Evolutionary conservation across 2,113 vertebrate species (phyloP).

Genomic region (Furnarius figulus): DNA sequence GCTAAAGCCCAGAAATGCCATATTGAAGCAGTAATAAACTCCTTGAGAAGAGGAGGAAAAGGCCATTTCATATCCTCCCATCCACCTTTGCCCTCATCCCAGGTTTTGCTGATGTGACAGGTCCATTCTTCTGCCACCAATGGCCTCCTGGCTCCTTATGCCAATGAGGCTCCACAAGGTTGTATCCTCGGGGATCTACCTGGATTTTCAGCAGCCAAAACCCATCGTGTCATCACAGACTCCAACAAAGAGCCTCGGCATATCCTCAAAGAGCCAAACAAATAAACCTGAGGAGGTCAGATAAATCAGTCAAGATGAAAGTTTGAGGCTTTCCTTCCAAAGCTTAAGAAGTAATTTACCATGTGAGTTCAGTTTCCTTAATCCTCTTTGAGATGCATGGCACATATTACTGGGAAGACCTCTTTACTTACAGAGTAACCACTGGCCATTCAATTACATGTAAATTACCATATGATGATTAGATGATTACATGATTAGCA

Average conservation of each 20-base stretch:
- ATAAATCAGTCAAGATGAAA: background rate
- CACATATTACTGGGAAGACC: background rate
- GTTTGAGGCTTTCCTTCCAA: background rate
- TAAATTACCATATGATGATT: background rate
- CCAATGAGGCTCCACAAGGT: background rate
- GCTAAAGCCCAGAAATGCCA: background rate
- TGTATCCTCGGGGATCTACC: rapidly evolving
- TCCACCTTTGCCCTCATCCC: background rate
- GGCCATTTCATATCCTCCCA: background rate
- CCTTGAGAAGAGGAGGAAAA: background rate
- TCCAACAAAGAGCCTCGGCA: background rate
- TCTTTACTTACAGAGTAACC: background rate
- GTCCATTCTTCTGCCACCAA: background rate
- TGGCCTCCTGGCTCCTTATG: background rate
- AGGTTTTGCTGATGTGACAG: background rate
- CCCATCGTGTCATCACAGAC: rapidly evolving
- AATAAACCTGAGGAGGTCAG: background rate
- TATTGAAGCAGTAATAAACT: background rate
- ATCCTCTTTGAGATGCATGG: background rate
- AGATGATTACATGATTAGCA: background rate
- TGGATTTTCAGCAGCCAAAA: background rate
- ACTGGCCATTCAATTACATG: background rate
- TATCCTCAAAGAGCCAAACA: background rate
- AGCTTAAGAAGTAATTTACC: background rate
- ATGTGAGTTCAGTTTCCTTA: background rate